Percentiles rank a stretch among this genome's conserved stretches.
These are phyloP conservation scores for Oceanodroma leucorhoa DNA, from an alignment of 2,797 vertebrate genomes.

Conservation along the genomic window DNA sequence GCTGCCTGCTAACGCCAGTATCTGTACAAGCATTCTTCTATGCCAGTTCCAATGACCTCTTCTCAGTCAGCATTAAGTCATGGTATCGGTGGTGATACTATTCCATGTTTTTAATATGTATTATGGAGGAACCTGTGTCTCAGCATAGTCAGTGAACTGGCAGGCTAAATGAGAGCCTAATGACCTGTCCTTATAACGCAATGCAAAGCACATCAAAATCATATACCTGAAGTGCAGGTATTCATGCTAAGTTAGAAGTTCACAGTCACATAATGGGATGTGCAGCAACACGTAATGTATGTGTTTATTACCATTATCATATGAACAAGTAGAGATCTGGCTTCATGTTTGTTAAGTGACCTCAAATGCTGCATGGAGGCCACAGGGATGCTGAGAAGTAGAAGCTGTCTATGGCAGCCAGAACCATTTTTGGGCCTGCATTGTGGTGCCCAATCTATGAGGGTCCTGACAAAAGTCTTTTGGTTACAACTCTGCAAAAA, in stretches of 20 bases:
- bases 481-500: neutral
- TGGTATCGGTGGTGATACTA: neutral
- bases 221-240: neutral
- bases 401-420: neutral
- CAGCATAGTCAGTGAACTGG: neutral
- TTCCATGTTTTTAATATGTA: neutral
- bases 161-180: neutral
- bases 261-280: neutral
- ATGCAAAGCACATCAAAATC: neutral
- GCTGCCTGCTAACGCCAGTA: neutral
- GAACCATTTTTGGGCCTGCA: neutral
- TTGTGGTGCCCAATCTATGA: neutral
- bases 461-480: neutral
- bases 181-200: neutral
- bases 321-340: neutral
- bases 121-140: neutral
- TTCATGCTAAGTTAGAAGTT: neutral
- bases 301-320: neutral
- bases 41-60: neutral
- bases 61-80: neutral
- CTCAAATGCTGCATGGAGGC: neutral
- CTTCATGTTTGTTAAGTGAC: neutral
- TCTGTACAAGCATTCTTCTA: neutral
- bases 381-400: neutral
- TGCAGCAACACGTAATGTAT: rapidly evolving